phyloP scores from a whole-genome alignment of 2,797 vertebrate genomes.

The Lerista edwardsae region DNA sequence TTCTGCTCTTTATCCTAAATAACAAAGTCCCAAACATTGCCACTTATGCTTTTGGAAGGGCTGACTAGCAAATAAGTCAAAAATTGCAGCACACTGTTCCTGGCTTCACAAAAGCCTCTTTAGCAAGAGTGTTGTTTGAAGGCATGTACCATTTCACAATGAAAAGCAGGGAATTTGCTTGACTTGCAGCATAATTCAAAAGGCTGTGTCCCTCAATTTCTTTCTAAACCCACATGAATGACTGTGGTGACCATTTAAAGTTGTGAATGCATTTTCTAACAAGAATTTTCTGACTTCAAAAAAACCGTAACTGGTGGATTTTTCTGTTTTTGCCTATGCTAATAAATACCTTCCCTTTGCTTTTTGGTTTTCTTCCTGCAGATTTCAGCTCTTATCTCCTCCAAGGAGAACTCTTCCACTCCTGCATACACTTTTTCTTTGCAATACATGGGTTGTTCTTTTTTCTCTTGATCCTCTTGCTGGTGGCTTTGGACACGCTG shows the following conservation, averaged over 20 bases:
- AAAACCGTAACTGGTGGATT: neutral
- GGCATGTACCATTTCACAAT: neutral
- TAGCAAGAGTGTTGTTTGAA: neutral
- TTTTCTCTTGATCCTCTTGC: slow-evolving; percentile 77
- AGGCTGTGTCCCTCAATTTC: neutral
- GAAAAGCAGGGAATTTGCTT: neutral
- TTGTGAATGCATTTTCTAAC: neutral
- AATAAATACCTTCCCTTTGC: slow-evolving; percentile 70
- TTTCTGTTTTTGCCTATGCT: neutral
- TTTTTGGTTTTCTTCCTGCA: slow-evolving; percentile 85
- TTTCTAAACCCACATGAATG: neutral
- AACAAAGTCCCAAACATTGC: neutral
- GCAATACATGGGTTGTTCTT: slow-evolving; percentile 91
- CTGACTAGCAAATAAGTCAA: neutral
- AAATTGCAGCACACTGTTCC: neutral
- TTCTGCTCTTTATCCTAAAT: neutral
- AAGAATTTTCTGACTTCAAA: neutral
- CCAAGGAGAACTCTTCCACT: slow-evolving; percentile 91
- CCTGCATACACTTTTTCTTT: slow-evolving; percentile 92
- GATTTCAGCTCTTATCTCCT: slow-evolving; percentile 91
- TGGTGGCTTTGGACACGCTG: slow-evolving; percentile 87
- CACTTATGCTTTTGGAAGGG: neutral
- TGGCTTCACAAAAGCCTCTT: neutral
- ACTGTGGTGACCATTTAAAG: neutral
- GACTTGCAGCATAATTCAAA: neutral